phyloP scores from a whole-genome alignment of 2,797 vertebrate species.

The Bryconaethiops microstoma region DNA sequence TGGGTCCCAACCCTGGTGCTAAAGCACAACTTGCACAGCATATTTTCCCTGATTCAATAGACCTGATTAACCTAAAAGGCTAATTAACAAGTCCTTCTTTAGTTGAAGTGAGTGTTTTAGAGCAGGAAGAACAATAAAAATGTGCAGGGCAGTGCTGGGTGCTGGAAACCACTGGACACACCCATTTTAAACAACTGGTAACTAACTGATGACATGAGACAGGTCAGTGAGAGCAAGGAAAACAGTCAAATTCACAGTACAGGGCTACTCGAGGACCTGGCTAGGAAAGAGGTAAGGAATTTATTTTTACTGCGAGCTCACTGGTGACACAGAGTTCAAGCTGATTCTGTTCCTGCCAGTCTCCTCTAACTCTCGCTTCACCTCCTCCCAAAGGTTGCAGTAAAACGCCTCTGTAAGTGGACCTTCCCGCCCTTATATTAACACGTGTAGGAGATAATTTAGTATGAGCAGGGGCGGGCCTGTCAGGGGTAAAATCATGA shows the following conservation, averaged over 20 bases:
- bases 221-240: neutral
- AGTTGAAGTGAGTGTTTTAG: too few relatives aligned
- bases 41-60: neutral
- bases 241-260: neutral
- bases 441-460: constrained; percentile 48
- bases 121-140: too few relatives aligned
- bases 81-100: neutral
- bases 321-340: constrained; percentile 22
- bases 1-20: neutral
- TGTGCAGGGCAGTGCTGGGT: too few relatives aligned
- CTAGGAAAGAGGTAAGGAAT: neutral
- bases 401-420: constrained; percentile 12
- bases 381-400: constrained; percentile 19
- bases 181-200: neutral
- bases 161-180: neutral
- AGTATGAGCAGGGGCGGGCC: constrained; percentile 11
- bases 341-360: constrained; percentile 34
- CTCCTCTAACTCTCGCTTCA: constrained; percentile 15
- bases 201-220: too few relatives aligned
- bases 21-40: neutral
- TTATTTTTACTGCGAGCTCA: constrained; percentile 16
- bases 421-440: constrained; percentile 44
- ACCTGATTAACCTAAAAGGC: neutral
- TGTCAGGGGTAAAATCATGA: constrained; percentile 14
- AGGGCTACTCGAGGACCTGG: neutral